These are phyloP conservation scores for Cricetomys ansorgei DNA, from an alignment of 2,113 vertebrate species.

Conservation along the genomic window DNA sequence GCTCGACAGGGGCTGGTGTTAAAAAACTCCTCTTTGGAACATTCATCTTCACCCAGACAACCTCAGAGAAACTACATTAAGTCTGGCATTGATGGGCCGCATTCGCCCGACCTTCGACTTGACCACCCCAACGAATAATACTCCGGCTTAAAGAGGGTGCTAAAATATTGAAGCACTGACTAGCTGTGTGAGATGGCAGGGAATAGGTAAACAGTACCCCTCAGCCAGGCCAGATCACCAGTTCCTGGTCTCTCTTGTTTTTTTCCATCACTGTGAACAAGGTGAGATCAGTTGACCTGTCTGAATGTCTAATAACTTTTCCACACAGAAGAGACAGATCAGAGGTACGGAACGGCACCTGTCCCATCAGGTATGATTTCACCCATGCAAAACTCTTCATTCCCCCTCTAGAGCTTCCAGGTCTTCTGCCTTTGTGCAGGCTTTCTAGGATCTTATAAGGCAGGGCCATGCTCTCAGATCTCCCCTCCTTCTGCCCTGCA, in stretches of 20 bases:
- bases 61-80: background rate
- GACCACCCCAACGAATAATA: background rate
- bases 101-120: background rate
- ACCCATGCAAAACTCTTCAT: no score
- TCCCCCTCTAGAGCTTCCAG: background rate
- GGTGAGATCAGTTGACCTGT: background rate
- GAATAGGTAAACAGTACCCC: background rate
- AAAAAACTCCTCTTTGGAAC: background rate
- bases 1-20: background rate
- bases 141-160: background rate
- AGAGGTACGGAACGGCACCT: background rate
- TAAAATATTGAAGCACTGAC: background rate
- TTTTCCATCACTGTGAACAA: background rate
- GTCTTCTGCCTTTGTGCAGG: background rate
- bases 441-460: background rate
- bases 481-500: background rate
- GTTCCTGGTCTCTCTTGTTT: background rate
- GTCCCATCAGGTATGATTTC: background rate
- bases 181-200: background rate
- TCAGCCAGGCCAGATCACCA: background rate
- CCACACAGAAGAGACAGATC: background rate
- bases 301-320: background rate
- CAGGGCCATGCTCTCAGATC: background rate
- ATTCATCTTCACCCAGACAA: background rate
- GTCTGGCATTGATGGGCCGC: background rate